Percentiles rank a stretch among this genome's conserved stretches.
These are phyloP conservation scores for Tribolium castaneum DNA, from an alignment of 1,140 invertebrate species.

Conservation along the genomic window DNA sequence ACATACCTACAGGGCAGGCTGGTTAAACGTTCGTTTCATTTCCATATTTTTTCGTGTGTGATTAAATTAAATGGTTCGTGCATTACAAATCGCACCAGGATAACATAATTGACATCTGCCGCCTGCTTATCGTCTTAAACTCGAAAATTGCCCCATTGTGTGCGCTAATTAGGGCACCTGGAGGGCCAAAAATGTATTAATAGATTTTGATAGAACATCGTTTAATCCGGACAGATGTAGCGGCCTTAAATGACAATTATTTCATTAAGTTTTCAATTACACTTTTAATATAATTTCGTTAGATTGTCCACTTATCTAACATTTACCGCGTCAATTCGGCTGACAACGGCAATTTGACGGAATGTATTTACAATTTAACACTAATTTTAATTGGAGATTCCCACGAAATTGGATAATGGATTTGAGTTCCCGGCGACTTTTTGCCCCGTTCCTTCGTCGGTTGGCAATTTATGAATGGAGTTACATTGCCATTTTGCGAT, in stretches of 20 bases:
- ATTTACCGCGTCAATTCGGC: constrained; percentile 12
- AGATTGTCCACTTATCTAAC: constrained; percentile 27
- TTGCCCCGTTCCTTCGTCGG: neutral
- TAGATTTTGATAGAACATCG: constrained; percentile 22
- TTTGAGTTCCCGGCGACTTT: no score
- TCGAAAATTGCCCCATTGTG: neutral
- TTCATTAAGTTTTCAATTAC: constrained; percentile 45
- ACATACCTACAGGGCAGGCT: constrained; percentile 28
- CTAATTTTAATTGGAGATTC: constrained; percentile 20
- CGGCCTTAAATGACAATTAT: constrained; percentile 43
- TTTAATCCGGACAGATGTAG: constrained; percentile 5
- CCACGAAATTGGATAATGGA: constrained; percentile 27
- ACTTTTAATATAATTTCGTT: constrained; percentile 39
- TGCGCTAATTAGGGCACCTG: constrained; percentile 21
- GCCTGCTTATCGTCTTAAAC: constrained; percentile 18
- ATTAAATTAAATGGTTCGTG: constrained; percentile 17
- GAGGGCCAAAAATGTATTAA: constrained; percentile 7
- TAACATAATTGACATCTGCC: constrained; percentile 31
- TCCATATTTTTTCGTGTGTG: constrained; percentile 25
- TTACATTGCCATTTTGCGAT: neutral
- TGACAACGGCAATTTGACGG: constrained; percentile 23
- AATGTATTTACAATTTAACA: constrained; percentile 28
- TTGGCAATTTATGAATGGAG: constrained; percentile 23
- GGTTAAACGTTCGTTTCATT: constrained; percentile 2
- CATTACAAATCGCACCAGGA: constrained; percentile 21